Conservation (phyloP, 2,113 vertebrate species). For the Pachyramphus minor region DNA sequence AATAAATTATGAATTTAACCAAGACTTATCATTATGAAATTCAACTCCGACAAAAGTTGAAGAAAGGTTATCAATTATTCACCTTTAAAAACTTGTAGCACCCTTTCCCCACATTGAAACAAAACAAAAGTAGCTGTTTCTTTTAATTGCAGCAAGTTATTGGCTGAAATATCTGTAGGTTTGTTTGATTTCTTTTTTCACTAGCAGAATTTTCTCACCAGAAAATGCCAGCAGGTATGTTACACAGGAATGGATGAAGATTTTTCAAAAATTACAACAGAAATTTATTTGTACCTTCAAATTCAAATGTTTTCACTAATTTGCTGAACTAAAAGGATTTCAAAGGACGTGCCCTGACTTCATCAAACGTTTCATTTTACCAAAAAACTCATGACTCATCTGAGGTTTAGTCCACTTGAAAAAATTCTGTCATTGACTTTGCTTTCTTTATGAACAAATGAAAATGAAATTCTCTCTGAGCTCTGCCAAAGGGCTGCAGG, state of each 20-base stretch:
- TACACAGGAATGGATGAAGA: neutral
- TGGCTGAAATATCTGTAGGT: neutral
- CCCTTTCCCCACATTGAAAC: neutral
- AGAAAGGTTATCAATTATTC: neutral
- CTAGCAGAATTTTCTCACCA: neutral
- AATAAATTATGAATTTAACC: neutral
- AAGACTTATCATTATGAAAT: neutral
- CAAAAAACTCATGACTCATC: neutral
- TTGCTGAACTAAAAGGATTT: neutral
- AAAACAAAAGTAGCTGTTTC: neutral
- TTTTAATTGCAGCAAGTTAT: neutral
- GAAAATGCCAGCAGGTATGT: neutral
- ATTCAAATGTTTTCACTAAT: neutral
- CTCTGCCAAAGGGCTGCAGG: neutral
- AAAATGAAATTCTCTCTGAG: neutral
- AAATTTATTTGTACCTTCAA: neutral
- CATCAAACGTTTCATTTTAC: neutral
- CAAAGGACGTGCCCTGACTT: neutral
- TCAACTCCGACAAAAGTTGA: neutral
- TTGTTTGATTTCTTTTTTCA: neutral
- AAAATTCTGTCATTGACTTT: neutral
- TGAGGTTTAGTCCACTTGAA: neutral
- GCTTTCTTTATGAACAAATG: neutral
- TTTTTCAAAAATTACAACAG: neutral
- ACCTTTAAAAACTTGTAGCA: neutral